Base-by-base conservation (phyloP, 2,888 invertebrate species). In the Xestia c-nigrum region DNA sequence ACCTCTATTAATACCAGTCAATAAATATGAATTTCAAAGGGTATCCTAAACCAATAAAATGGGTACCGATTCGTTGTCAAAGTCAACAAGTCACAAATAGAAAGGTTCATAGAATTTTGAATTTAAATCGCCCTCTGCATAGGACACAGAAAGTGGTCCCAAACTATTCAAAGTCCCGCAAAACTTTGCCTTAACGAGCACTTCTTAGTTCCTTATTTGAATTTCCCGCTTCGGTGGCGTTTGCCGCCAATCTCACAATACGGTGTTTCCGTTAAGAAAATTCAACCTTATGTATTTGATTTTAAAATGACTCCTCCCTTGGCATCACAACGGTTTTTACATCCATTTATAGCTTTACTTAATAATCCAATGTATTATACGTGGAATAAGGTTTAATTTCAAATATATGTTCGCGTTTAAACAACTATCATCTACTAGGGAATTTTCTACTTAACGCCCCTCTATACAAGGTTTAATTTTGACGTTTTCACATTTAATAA, bases 171-270 rank as follows among this genome's bases (percentile, higher is more conserved):
- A 81, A 88, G 80, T 87, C 72, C 69, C 75, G 38, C 69, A 57
- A 78, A 89, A 88, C 90, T 90, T 87, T 82, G 76, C 91, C 90
- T 90, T 92, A 92, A 92, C 89, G 88, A 88, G 88, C 73, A 85
- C 86, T 87, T 85, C 90, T 90, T 91, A 91, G 87, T 90, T 90
- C 91, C 92, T 89, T 93, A 93, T 94, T 94, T 93, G 91, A 94
- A 94, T 94, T 92, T 93, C 90, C 88, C 91, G 91, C 91, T 89
- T 89, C 89, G 86, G 76, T 89, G 87, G 86, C 88, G 88, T 85
- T 85, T 76, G 84, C 81, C 47, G 67, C 71, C 88, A 89, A 89
- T 89, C 81, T 65, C 75, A 77, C 81, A 78, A 83, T 88, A 81
- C 84, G 50, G 50, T 50, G 50, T 69, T 55, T 72, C 67, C 43